A percentile compares a stretch with the other conserved stretches of the same genome.
Evolutionary conservation across 2,797 vertebrate genomes (phyloP).

Genomic region (Sphaeramia orbicularis): DNA sequence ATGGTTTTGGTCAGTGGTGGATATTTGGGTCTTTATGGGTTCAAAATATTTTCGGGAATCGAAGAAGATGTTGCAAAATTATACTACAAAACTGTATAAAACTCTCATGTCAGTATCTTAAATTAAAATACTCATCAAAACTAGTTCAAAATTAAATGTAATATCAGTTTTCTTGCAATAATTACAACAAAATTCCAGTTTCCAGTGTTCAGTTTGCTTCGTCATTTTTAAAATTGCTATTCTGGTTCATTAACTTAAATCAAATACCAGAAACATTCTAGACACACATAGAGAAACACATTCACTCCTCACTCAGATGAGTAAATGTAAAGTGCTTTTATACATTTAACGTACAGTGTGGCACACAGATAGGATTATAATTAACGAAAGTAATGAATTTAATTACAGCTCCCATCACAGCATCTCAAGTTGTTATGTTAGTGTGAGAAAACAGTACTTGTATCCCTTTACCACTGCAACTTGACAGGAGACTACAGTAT

Average conservation of each 20-base stretch:
- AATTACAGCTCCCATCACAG: not conserved
- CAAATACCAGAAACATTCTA: not conserved
- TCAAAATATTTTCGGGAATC: too few species aligned
- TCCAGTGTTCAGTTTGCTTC: not conserved
- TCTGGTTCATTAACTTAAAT: not conserved
- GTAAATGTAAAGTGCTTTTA: too few species aligned
- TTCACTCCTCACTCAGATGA: not conserved
- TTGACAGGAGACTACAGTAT: not conserved
- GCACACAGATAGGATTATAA: too few species aligned
- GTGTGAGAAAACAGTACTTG: not conserved
- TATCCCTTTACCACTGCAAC: too few species aligned
- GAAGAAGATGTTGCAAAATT: too few species aligned
- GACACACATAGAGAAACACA: conserved; percentile 8
- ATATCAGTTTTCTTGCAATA: not conserved
- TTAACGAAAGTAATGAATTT: not conserved
- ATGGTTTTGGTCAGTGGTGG: too few species aligned
- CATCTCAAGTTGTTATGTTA: not conserved
- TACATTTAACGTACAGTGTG: too few species aligned
- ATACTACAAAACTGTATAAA: too few species aligned
- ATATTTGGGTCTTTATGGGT: too few species aligned
- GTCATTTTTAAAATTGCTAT: not conserved
- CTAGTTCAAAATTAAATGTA: not conserved
- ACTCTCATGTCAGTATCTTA: not conserved
- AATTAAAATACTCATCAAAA: not conserved
- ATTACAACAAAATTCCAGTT: conserved; percentile 4